Evolutionary conservation across 2,113 vertebrate species (phyloP), one percentile per base, ranked within the genome.

Genomic region (Hypanus sabinus): DNA sequence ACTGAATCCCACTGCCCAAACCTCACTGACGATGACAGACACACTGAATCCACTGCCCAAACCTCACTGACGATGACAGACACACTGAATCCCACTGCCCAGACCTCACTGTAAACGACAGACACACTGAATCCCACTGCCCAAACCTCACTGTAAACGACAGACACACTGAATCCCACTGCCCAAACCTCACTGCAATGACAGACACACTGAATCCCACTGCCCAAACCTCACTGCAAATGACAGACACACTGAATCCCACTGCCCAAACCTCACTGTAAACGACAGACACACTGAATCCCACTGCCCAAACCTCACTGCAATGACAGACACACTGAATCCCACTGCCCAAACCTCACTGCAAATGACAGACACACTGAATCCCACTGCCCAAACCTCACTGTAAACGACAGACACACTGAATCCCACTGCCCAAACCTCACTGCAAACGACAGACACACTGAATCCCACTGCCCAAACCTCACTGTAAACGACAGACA

Each of bases 401-500:
- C 98, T 99, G 94, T 87, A 71, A 94, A n/a, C 7, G 75, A 95
- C 11, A 94, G 27, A 83, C 57, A 93, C 62, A 12, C 70, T 94
- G 57, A 71, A 9, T 3, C 46, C 46, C 2, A 3, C 2, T 3
- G 2, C 2, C 46, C 1, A 46, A 46, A 1, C 85, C 98, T 97
- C 22, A 99, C 98, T 99, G 94, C 88, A 71, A 94, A n/a, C 7
- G 75, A 95, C 11, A 94, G 27, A 83, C 57, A 93, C 62, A 12
- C 70, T 94, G 57, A 71, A 9, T 3, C 46, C 46, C 2, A 3
- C 2, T 3, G 2, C 2, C 46, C 1, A 46, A 46, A 1, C 85
- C 98, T 97, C 22, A 99, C 98, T 99, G 94, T 87, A 71, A 94
- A n/a, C 7, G 75, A 95, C 11, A 94, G 27, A 83, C 57, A 93